A percentile compares a stretch with the other conserved stretches of the same genome.
Evolutionary conservation across 92 coral and sea anemone genomes (phyloP).

Genomic region (Epizoanthus fatuus): DNA sequence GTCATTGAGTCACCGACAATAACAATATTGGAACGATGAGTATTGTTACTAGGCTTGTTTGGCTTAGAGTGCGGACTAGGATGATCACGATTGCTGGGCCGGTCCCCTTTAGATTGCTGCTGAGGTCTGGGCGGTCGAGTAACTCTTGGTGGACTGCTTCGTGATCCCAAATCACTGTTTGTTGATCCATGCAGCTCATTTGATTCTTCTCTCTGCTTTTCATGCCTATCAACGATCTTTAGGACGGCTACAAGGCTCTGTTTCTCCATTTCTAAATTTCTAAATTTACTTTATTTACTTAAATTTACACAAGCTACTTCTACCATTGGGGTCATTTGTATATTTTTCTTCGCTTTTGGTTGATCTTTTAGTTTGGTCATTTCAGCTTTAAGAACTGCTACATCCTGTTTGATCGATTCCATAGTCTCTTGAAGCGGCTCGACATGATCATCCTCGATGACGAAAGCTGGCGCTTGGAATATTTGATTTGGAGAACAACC

Average conservation of each 20-base stretch:
- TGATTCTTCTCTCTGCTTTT: not conserved
- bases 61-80: not conserved
- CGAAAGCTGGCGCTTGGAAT: too few relatives aligned
- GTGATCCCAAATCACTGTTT: not conserved
- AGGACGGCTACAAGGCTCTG: conserved; percentile 3
- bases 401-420: not conserved
- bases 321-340: not conserved
- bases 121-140: not conserved
- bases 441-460: too few relatives aligned
- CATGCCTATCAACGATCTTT: not conserved
- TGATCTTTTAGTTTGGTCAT: not conserved
- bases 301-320: too few relatives aligned
- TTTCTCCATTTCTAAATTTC: too few relatives aligned
- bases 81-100: not conserved
- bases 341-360: not conserved
- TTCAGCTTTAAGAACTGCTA: not conserved
- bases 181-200: not conserved
- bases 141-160: conserved; percentile 2
- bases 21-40: not conserved
- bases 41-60: too few relatives aligned
- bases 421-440: too few relatives aligned
- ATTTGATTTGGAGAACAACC: not conserved
- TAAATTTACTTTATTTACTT: too few relatives aligned
- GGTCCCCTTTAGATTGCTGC: not conserved
- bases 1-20: conserved; percentile 10